Evolutionary conservation across 2,888 invertebrate genomes (phyloP).

Genomic region (Poecilus cupreus): DNA sequence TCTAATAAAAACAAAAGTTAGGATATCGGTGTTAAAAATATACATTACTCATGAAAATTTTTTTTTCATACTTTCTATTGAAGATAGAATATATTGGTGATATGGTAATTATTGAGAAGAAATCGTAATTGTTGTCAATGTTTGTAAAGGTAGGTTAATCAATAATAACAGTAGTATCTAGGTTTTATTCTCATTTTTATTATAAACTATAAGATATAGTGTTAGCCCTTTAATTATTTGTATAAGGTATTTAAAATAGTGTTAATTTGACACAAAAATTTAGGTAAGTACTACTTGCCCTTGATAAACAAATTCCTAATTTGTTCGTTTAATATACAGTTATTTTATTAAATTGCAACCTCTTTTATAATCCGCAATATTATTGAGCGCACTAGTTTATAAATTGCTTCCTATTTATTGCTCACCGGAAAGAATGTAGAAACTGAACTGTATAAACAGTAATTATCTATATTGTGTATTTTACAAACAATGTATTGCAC

Average conservation of each 20-base stretch:
- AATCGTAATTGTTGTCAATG: conserved; percentile 49
- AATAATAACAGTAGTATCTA: conserved; percentile 48
- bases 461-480: no score
- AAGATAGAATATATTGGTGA: conserved; percentile 40
- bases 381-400: neutral
- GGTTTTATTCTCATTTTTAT: conserved; percentile 37
- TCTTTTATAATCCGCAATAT: neutral
- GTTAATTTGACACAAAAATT: neutral
- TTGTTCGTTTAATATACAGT: neutral
- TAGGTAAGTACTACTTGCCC: conserved; percentile 9
- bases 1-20: conserved; percentile 40
- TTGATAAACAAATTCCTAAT: conserved; percentile 29
- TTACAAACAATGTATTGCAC: no score
- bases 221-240: neutral
- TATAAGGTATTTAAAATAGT: neutral
- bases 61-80: conserved; percentile 32
- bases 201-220: neutral
- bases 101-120: conserved; percentile 29
- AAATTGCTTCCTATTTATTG: no score
- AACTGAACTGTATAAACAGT: no score
- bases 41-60: conserved; percentile 49
- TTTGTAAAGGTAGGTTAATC: conserved; percentile 59
- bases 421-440: no score
- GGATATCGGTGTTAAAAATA: conserved; percentile 54
- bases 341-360: conserved; percentile 20